Evolutionary conservation across 2,888 invertebrate species (phyloP).

Genomic region (Tromatobia lineatoria): DNA sequence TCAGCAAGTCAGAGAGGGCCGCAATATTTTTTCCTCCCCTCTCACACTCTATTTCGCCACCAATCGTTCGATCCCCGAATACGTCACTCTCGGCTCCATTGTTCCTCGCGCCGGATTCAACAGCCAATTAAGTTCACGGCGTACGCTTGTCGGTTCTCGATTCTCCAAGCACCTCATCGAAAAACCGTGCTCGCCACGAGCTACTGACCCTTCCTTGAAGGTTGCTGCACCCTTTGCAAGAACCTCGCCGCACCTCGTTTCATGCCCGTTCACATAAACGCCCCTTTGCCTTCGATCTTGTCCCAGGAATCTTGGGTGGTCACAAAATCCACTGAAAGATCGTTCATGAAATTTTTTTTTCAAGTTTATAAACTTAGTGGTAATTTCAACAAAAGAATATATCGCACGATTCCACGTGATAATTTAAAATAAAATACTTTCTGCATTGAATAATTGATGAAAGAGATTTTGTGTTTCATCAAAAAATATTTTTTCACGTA

Average conservation of each 20-base stretch:
- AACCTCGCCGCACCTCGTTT: constrained; percentile 38
- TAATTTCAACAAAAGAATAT: too few relatives aligned
- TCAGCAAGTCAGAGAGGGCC: constrained; percentile 44
- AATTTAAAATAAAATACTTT: too few relatives aligned
- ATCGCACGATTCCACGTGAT: too few relatives aligned
- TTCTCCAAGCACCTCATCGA: constrained; percentile 28
- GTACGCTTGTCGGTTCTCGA: constrained; percentile 22
- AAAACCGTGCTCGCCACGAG: constrained; percentile 7
- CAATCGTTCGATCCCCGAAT: constrained; percentile 51
- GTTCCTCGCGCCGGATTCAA: constrained; percentile 40
- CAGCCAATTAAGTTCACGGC: constrained; percentile 57
- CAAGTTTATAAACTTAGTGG: not conserved
- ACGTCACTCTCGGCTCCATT: constrained; percentile 52
- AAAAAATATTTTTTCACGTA: too few relatives aligned
- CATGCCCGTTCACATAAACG: not conserved
- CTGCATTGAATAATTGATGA: too few relatives aligned
- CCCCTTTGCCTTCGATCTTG: constrained; percentile 22
- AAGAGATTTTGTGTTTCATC: too few relatives aligned
- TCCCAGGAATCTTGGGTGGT: constrained; percentile 31
- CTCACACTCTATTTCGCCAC: constrained; percentile 33
- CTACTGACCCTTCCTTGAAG: constrained; percentile 45
- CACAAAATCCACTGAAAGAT: constrained; percentile 12
- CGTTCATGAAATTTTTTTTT: not conserved
- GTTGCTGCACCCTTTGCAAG: constrained; percentile 44
- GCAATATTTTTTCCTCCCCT: constrained; percentile 18